These are phyloP conservation scores for Brachylomia viminalis DNA, from an alignment of 2,888 invertebrate genomes.

Conservation along the genomic window DNA sequence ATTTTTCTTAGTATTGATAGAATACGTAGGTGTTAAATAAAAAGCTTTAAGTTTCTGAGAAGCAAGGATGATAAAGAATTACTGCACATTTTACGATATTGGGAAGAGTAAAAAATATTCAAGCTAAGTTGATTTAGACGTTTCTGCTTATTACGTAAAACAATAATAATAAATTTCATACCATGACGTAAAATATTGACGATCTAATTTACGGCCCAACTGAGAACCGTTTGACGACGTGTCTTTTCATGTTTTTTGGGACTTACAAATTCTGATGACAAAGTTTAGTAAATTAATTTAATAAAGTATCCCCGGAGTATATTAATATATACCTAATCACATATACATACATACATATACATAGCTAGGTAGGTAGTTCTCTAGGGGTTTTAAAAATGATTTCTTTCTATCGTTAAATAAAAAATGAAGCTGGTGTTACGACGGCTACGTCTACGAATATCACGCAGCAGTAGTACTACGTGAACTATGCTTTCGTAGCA, in stretches of 20 bases:
- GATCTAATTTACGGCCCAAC: conserved; percentile 40
- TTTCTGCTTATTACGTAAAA: conserved; percentile 42
- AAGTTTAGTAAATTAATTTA: conserved; percentile 34
- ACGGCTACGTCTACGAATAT: neutral
- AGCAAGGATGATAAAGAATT: conserved; percentile 14
- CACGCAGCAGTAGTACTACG: conserved; percentile 31
- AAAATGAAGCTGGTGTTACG: neutral
- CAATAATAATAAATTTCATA: conserved; percentile 46
- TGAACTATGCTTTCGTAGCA: conserved; percentile 34
- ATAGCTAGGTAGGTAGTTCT: neutral
- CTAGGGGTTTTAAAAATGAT: conserved; percentile 4
- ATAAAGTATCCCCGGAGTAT: neutral
- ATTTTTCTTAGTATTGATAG: neutral
- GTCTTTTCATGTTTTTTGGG: conserved; percentile 24
- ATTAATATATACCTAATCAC: too few relatives aligned
- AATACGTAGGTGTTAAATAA: neutral
- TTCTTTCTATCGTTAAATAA: neutral
- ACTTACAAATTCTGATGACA: conserved; percentile 16
- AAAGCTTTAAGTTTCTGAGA: neutral
- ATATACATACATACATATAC: too few relatives aligned
- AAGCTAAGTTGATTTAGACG: conserved; percentile 29
- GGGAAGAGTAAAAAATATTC: conserved; percentile 28
- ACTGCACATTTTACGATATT: conserved; percentile 33
- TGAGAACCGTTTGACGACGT: conserved; percentile 32
- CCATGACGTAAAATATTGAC: conserved; percentile 50